Evolutionary conservation across 1,140 invertebrate genomes (phyloP), one percentile per base, ranked within the genome.

Genomic region (Scaptomyza graminum): DNA sequence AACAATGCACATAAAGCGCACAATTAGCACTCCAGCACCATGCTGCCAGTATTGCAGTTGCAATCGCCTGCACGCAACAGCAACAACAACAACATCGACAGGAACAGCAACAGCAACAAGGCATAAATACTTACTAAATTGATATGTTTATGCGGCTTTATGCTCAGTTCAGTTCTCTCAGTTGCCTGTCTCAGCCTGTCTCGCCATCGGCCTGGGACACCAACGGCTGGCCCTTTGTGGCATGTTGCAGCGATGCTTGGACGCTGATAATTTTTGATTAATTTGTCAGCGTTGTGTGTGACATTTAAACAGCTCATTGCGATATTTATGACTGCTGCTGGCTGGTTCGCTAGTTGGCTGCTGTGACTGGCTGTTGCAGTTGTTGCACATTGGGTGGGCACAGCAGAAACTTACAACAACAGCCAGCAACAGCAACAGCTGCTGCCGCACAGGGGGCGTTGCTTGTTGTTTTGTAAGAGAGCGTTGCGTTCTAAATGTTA

Each of bases 241-340:
- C 72, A 71, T 61, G 84, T 72, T 73, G 69, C 77, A 54, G 76
- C 71, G 83, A 88, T 88, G 83, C 84, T 76, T 75, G 84, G 62
- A 55, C 73, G 49, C 76, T 83, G 83, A 88, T 88, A 88, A 88
- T 81, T 88, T 88, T 88, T 88, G 83, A 88, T 88, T 88, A 88
- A 88, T 88, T 88, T 88, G 83, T 88, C 83, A 88, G 83, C 79
- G 87, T 79, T 88, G 79, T 77, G 78, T 88, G 83, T 88, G 83
- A 88, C 83, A 88, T 88, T 79, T 88, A 85, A 88, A 72, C 82
- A 84, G 82, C 82, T 81, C 82, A 87, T 87, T 85, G 83, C 83
- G 83, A 88, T 88, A 88, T 88, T 88, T 87, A 87, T 87, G 83
- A 88, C 78, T 78, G 62, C 78, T 78, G 62, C 13, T 39, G 62